These are phyloP conservation scores for Psettodes erumei DNA, from an alignment of 2,113 vertebrate genomes.

Conservation along the genomic window DNA sequence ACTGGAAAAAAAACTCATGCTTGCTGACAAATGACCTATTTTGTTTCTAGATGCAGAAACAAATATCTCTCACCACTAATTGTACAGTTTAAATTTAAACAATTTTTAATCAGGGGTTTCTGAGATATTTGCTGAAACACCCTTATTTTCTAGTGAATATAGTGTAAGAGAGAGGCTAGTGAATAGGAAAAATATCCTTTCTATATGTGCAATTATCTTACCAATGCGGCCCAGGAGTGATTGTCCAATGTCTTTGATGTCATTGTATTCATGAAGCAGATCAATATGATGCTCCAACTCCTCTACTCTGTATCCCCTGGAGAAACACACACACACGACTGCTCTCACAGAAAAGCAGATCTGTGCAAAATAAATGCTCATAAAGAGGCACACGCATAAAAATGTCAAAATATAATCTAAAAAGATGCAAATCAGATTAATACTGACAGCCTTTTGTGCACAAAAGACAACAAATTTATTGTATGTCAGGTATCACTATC, in stretches of 20 bases:
- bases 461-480: neutral
- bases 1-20: too few species aligned
- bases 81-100: too few species aligned
- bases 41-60: too few species aligned
- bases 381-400: neutral
- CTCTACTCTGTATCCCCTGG: constrained; percentile 87
- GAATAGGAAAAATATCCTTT: neutral
- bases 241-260: constrained; percentile 94
- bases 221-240: constrained; percentile 92
- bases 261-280: constrained; percentile 94
- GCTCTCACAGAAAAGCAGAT: constrained; percentile 18
- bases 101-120: too few species aligned
- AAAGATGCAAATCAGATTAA: neutral
- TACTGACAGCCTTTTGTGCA: neutral
- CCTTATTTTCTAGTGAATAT: too few species aligned
- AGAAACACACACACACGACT: constrained; percentile 33
- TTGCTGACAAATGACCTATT: too few species aligned
- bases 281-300: constrained; percentile 92
- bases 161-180: too few species aligned
- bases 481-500: neutral
- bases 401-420: neutral
- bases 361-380: neutral
- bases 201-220: constrained; percentile 74
- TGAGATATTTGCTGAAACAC: too few species aligned
- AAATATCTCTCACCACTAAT: too few species aligned